Base-by-base conservation (phyloP, 2,888 invertebrate genomes). In the Nemapogon koenigi region DNA sequence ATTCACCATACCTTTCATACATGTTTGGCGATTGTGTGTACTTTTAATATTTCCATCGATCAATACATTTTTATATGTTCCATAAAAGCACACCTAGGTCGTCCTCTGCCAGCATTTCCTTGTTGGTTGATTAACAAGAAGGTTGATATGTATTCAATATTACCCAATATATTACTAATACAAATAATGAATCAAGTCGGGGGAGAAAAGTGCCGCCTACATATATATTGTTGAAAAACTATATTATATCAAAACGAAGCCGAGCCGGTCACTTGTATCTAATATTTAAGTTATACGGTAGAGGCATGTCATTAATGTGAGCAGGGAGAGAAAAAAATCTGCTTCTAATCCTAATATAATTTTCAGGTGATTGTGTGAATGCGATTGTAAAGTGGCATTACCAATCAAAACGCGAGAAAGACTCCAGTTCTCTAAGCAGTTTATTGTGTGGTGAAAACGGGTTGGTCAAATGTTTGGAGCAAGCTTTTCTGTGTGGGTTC, bases 361-460 rank as follows among this genome's bases (percentile, higher is more conserved):
- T 64, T 64, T 22, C 59, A 88, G 93, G 92, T 42, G 97, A 97
- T 67, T 92, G 96, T 50, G 97, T 99, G 2, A 99, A 98, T 68
- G 91, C 91, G 16, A 91, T 99, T 52, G 96, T 98, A 14, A 97
- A 98, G 69, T 94, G 95, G 85, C 96, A 94, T 63, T 95, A 94
- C 59, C 88, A 92, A 51, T 85, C 90, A n/a, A 90, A 87, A 53
- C 87, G 92, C 41, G 88, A 95, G 59, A 84, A 88, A 37, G 88
- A 90, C 53, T 88, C 89, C 1, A 86, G 86, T 45, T 90, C 91
- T 0, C 76, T 98, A 41, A 97, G 98, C 26, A 90, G 91, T 32
- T 78, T 99, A 36, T 73, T 99, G 15, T 99, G 98, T 66, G 98
- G 98, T 0, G 97, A 98, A 62, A 87, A 89, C 47, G 98, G 98